Conservation (phyloP, 2,888 invertebrate genomes). For the Capitulum mitella region DNA sequence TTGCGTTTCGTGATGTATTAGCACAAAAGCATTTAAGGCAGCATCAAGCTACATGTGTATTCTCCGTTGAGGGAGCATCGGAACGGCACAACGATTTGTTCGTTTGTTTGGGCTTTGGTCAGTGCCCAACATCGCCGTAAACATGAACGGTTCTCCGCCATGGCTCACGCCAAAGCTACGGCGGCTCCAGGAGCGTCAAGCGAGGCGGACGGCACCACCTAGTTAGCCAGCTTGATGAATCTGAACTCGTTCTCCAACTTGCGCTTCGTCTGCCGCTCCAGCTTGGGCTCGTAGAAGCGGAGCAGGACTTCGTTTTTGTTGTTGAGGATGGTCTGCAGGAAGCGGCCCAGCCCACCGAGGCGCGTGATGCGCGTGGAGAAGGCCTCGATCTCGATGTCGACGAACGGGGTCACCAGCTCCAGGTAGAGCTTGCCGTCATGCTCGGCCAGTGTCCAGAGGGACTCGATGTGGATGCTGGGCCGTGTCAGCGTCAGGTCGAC, state of each 20-base stretch:
- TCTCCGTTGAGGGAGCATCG: too few species aligned
- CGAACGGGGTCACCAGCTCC: neutral
- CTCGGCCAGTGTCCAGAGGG: neutral
- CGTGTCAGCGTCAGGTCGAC: neutral
- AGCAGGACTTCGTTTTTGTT: neutral
- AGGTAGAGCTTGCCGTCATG: neutral
- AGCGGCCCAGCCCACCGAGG: neutral
- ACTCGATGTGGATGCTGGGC: neutral
- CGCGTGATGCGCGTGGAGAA: neutral
- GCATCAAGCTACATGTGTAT: too few species aligned
- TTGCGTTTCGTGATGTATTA: too few species aligned
- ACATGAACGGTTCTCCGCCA: too few species aligned
- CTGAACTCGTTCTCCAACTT: neutral
- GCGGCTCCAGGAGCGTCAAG: too few species aligned
- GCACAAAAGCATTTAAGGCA: too few species aligned
- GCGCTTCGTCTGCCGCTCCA: neutral
- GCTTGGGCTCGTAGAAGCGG: neutral
- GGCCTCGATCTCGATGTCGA: neutral
- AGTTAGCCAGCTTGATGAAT: neutral
- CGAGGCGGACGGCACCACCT: too few species aligned
- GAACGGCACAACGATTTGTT: too few species aligned
- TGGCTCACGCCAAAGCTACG: too few species aligned
- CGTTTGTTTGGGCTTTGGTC: too few species aligned
- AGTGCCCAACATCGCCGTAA: too few species aligned
- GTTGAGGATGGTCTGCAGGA: neutral